Evolutionary conservation across 2,797 vertebrate species (phyloP), one percentile per base, ranked within the genome.

Genomic region (Gila robusta): DNA sequence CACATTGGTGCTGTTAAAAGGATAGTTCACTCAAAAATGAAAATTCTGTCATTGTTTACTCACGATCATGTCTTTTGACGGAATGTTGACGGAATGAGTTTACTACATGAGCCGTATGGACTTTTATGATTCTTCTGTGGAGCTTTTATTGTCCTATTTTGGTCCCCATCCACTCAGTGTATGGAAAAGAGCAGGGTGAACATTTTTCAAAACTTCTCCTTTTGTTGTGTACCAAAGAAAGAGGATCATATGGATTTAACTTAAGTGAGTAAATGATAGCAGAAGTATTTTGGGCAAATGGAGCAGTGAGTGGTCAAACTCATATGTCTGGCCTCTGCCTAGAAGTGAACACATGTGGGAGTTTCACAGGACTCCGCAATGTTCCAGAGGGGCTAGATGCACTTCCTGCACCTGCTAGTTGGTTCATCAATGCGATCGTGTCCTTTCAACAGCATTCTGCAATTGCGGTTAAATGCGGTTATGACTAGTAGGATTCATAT

Each of bases 391-490:
- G 74, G 64, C 23, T 62, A 41, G 39, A 71, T 85, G 79, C 66
- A 47, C 28, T 59, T 79, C 26, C 37, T 85, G 83, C 83, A 85
- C 83, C 83, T 79, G 83, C 66, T 71, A 67, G 49, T 59, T 85
- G 66, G 4, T 85, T 23, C 66, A 59, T 85, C 52, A 72, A 1
- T 62, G 52, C 26, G 76, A 71, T 32, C 3, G 5, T 78, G 64
- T 71, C 47, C 74, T 70, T 79, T 85, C 76, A 85, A 47, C 83
- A 71, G 5, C 39, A 44, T 82, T 54, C 23, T 70, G 39, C 9
- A 32, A 23, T 47, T 85, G 49, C n/a, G 76, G 39, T 71, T 56
- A 9, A 44, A 47, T 41, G 64, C 32, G 12, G 35, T 35, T 47
- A 16, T 83, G 54, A 35, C 35, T 23, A 23, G 32, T 32, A 64